Percentiles rank a stretch among this genome's conserved stretches.
phyloP scores from a whole-genome alignment of 2,888 invertebrate genomes.

The Rhagium mordax region DNA sequence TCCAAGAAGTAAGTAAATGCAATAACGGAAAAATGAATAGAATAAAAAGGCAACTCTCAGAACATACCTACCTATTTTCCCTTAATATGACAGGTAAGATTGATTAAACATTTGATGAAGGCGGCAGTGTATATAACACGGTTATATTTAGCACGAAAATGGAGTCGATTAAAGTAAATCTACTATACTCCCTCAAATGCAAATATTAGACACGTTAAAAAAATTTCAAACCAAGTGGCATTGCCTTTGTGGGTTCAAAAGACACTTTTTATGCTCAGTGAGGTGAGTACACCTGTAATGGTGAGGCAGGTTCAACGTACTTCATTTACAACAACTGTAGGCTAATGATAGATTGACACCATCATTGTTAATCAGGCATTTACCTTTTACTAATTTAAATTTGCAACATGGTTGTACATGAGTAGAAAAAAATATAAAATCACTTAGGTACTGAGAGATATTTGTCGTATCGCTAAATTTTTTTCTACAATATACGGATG shows the following conservation, averaged over 20 bases:
- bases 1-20: background rate
- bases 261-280: background rate
- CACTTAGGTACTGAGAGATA: too few species aligned
- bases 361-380: background rate
- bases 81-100: too few species aligned
- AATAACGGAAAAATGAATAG: background rate
- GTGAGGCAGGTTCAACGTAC: background rate
- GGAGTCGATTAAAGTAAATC: too few species aligned
- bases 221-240: background rate
- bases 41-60: background rate
- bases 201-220: background rate
- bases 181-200: background rate
- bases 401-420: too few species aligned
- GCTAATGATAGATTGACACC: background rate
- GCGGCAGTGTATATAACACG: too few species aligned
- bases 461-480: too few species aligned
- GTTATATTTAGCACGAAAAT: too few species aligned
- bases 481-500: too few species aligned
- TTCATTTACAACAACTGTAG: background rate
- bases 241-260: background rate
- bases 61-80: too few species aligned
- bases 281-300: background rate
- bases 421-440: too few species aligned
- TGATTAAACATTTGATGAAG: background rate
- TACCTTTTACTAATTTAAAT: background rate